Conservation (phyloP, 2,113 vertebrate genomes). For the Nothocercus nigrocapillus region DNA sequence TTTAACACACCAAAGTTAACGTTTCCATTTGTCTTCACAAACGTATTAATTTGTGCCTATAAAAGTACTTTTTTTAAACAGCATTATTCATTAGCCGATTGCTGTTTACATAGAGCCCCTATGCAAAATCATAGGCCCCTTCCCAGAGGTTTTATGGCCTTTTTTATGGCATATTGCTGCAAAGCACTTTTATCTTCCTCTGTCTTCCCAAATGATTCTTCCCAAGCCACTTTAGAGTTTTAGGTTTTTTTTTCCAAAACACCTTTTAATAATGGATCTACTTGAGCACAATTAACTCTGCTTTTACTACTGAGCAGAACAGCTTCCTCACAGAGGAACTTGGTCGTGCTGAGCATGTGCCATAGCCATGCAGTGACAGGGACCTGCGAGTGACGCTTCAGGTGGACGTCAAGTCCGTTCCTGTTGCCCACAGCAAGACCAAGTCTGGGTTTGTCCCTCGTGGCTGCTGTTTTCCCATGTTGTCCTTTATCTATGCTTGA, state of each 20-base stretch:
- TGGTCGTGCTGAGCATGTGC: neutral
- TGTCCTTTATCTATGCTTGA: neutral
- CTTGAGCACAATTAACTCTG: neutral
- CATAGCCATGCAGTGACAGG: neutral
- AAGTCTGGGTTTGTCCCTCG: neutral
- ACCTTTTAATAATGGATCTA: neutral
- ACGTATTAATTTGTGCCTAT: neutral
- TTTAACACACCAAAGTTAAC: neutral
- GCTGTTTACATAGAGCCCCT: neutral
- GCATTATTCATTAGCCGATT: neutral
- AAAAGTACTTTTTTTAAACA: neutral
- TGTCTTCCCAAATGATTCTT: neutral
- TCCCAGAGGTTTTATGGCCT: neutral
- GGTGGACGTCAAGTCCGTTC: neutral
- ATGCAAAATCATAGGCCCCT: neutral
- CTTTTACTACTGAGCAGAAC: neutral
- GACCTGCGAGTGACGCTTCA: neutral
- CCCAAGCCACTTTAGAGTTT: neutral
- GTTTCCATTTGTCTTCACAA: neutral
- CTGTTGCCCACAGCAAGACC: neutral
- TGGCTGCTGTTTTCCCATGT: neutral
- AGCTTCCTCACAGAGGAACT: neutral
- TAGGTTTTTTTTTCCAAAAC: neutral
- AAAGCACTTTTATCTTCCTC: neutral
- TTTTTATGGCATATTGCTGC: neutral